These are phyloP conservation scores for Lophochroa leadbeateri DNA, from an alignment of 2,113 vertebrate species.

Conservation along the genomic window DNA sequence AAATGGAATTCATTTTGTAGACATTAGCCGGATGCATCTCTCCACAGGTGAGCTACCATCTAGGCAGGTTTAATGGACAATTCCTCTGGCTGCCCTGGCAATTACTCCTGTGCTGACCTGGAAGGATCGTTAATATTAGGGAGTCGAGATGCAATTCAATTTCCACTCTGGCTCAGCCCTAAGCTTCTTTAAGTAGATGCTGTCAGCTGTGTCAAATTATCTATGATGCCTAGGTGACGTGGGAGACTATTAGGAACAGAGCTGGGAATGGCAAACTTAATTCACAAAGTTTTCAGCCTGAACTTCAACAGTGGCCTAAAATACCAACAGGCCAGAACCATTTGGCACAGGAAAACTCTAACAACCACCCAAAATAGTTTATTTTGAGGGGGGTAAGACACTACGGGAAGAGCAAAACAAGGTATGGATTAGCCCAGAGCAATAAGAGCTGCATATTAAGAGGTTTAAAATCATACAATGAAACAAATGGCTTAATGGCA, in stretches of 20 bases:
- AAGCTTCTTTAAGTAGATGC: slow-evolving; percentile 23
- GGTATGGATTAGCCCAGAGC: neutral
- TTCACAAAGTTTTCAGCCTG: slow-evolving; percentile 29
- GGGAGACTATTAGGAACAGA: slow-evolving; percentile 12
- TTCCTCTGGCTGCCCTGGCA: slow-evolving; percentile 40
- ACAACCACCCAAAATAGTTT: neutral
- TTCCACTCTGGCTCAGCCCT: slow-evolving; percentile 17
- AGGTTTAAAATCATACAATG: neutral
- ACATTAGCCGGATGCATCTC: neutral
- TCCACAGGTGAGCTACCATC: slow-evolving; percentile 35
- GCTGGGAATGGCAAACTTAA: neutral
- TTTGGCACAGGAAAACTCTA: neutral
- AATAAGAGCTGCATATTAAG: neutral
- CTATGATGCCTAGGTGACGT: neutral
- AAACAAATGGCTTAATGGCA: neutral
- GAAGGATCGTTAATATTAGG: slow-evolving; percentile 59
- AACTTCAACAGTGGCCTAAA: neutral
- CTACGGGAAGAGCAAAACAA: neutral
- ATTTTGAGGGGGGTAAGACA: neutral
- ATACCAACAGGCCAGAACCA: neutral
- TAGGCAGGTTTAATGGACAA: slow-evolving; percentile 41
- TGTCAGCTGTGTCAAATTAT: slow-evolving; percentile 59
- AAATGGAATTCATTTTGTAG: slow-evolving; percentile 19
- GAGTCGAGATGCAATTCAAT: slow-evolving; percentile 47
- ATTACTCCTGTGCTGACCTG: slow-evolving; percentile 51